phyloP scores from a whole-genome alignment of 1,140 invertebrate species.

The Streblospio benedicti region DNA sequence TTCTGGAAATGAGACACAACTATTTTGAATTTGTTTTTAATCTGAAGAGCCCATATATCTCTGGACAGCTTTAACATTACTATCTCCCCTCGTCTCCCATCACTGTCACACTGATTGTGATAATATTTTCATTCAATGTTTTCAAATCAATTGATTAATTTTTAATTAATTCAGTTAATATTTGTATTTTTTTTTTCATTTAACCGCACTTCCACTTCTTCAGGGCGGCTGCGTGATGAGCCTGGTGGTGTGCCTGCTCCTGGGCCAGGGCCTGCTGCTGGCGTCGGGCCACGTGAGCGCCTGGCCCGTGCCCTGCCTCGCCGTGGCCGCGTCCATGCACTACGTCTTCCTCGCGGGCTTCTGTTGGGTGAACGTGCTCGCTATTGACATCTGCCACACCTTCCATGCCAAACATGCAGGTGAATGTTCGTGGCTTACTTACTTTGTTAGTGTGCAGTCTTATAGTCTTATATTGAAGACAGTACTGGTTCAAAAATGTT shows the following conservation, averaged over 20 bases:
- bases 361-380: conserved; percentile 54
- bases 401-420: conserved; percentile 35
- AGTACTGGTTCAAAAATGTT: conserved; percentile 12
- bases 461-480: conserved; percentile 21
- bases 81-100: too few relatives aligned
- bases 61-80: too few relatives aligned
- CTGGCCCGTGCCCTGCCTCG: conserved; percentile 19
- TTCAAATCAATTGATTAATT: too few relatives aligned
- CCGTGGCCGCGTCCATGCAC: conserved; percentile 47
- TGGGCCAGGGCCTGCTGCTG: conserved; percentile 46
- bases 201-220: too few relatives aligned
- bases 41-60: too few relatives aligned
- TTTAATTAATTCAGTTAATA: too few relatives aligned
- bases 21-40: too few relatives aligned
- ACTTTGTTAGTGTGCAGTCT: too few relatives aligned
- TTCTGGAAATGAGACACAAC: too few relatives aligned
- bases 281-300: background rate
- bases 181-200: too few relatives aligned
- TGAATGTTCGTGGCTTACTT: background rate
- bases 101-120: too few relatives aligned
- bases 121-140: too few relatives aligned
- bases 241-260: conserved; percentile 43
- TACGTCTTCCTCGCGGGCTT: conserved; percentile 52
- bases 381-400: conserved; percentile 57
- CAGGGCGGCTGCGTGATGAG: conserved; percentile 50